These are phyloP conservation scores for Scylla paramamosain DNA, from an alignment of 1,140 invertebrate genomes.

Conservation along the genomic window DNA sequence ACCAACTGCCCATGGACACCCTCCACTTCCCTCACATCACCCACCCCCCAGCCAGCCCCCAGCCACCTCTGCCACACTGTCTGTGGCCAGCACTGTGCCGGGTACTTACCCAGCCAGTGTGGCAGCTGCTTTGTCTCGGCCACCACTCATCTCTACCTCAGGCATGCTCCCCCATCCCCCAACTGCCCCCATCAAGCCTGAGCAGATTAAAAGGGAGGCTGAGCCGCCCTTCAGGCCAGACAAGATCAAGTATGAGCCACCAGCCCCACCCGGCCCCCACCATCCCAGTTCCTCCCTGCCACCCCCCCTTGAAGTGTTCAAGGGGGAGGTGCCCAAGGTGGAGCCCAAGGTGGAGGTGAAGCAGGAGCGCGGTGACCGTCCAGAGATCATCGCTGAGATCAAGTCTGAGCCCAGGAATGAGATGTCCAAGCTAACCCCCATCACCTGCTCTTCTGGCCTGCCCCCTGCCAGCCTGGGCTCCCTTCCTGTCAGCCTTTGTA, in stretches of 20 bases:
- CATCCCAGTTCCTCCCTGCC: not conserved
- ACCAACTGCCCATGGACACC: constrained; percentile 65
- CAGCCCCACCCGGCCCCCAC: not conserved
- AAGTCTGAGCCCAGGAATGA: constrained; percentile 73
- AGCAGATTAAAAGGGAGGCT: constrained; percentile 65
- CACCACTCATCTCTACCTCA: constrained; percentile 40
- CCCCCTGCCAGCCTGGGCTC: not conserved
- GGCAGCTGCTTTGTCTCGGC: not conserved
- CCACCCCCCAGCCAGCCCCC: constrained; percentile 45
- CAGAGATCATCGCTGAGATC: constrained; percentile 77
- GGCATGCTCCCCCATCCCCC: constrained; percentile 42
- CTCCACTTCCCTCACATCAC: not conserved
- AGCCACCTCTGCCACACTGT: not conserved
- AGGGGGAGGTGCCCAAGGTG: constrained; percentile 61
- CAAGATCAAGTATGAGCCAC: constrained; percentile 63
- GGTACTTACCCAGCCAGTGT: not conserved
- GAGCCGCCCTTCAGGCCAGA: constrained; percentile 57
- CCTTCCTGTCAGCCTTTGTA: constrained; percentile 78
- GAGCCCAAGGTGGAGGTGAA: constrained; percentile 75
- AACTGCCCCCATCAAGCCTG: constrained; percentile 53
- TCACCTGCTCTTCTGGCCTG: constrained; percentile 52
- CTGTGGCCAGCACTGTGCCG: constrained; percentile 53
- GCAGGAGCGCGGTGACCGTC: constrained; percentile 73
- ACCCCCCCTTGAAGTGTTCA: constrained; percentile 53
- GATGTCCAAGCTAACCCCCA: constrained; percentile 34